Conservation (phyloP, 2,888 invertebrate species). For the Hipparchia sbordonii region DNA sequence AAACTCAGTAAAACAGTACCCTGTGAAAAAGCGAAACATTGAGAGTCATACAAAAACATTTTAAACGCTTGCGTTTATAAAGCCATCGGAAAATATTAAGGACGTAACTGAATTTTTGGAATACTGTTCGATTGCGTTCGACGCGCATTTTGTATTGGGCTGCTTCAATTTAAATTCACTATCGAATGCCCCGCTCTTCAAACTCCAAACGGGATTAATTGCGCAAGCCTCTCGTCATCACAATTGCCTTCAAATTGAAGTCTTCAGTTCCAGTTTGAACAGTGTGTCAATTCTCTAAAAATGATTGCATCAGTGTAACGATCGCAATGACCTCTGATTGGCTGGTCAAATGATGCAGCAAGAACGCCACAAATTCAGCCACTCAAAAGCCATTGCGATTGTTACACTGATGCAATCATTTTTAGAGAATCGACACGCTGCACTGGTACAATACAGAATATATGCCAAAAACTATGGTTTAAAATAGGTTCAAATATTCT, state of each 20-base stretch:
- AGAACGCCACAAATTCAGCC: too few relatives aligned
- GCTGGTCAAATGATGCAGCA: too few relatives aligned
- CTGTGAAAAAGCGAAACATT: not conserved
- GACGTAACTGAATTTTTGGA: conserved; percentile 15
- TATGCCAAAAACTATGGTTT: not conserved
- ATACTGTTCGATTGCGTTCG: conserved; percentile 44
- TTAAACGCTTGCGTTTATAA: not conserved
- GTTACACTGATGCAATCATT: too few relatives aligned
- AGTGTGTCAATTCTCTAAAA: too few relatives aligned
- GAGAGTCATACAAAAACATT: not conserved
- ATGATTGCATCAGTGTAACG: too few relatives aligned
- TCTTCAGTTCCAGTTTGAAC: not conserved
- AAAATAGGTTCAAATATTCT: not conserved
- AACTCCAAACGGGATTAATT: conserved; percentile 6
- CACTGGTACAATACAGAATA: too few relatives aligned
- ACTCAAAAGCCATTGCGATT: too few relatives aligned
- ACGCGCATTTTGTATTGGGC: conserved; percentile 42
- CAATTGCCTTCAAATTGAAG: not conserved
- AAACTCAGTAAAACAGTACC: not conserved
- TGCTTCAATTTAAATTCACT: conserved; percentile 47
- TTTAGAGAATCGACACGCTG: too few relatives aligned
- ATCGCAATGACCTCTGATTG: too few relatives aligned
- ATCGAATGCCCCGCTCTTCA: conserved; percentile 34
- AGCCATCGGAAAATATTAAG: conserved; percentile 3
- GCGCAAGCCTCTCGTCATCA: conserved; percentile 10